These are phyloP conservation scores for Torymus texanus DNA, from an alignment of 2,888 invertebrate genomes.

Conservation along the genomic window DNA sequence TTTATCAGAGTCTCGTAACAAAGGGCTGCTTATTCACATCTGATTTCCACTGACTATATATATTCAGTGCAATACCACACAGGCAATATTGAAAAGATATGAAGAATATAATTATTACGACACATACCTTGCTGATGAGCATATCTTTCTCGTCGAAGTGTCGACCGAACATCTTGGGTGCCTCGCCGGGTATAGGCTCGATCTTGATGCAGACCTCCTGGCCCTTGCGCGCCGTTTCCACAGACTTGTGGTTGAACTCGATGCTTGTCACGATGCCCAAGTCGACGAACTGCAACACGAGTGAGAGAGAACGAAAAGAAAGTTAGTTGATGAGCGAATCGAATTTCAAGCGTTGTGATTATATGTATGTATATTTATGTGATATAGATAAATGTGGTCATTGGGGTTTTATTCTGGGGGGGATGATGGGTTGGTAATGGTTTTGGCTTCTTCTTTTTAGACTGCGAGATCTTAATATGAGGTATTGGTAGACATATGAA, in stretches of 20 bases:
- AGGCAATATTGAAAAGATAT: neutral
- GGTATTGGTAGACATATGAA: no score
- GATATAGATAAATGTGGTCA: no score
- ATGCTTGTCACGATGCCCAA: conserved; percentile 96
- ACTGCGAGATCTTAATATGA: no score
- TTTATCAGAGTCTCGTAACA: no score
- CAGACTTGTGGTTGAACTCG: conserved; percentile 95
- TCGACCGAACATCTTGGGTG: conserved; percentile 98
- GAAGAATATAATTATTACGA: neutral
- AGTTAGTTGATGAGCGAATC: neutral
- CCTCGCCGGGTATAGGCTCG: conserved; percentile 97
- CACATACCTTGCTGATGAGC: conserved; percentile 92
- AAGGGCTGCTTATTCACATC: no score
- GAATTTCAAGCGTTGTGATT: neutral
- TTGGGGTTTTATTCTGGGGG: no score
- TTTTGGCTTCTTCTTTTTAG: no score
- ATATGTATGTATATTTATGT: conserved; percentile 1
- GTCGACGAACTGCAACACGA: conserved; percentile 88
- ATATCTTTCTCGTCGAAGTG: conserved; percentile 98
- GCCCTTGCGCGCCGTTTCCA: conserved; percentile 96
- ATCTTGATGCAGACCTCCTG: conserved; percentile 98
- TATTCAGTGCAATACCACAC: no score
- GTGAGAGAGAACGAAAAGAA: neutral
- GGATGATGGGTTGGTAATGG: no score
- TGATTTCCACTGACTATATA: no score